Base-by-base conservation (phyloP, 2,113 vertebrate species). In the Sula dactylatra region DNA sequence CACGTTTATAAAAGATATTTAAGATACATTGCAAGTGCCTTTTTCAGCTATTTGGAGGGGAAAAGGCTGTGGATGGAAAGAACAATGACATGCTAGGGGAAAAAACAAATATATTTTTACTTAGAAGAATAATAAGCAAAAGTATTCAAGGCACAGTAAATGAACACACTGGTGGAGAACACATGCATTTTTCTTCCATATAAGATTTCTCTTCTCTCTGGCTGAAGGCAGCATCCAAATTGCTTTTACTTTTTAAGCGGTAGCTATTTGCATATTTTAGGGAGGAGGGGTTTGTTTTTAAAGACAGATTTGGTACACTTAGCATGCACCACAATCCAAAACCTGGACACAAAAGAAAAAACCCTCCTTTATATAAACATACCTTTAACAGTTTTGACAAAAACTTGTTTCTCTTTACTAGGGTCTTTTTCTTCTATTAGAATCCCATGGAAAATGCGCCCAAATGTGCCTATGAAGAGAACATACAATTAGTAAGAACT, bases 371-470 rank as follows among this genome's bases (percentile, higher is more conserved):
- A 34, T 34, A 25, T 59, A 69, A 52, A 31, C 97, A 8, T 98
- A 99, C 99, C 99, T 99, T 99, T 99, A 82, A 99, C 99, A 32
- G 99, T 99, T 98, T 99, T 99, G 94, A 99, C 99, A 98, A 99
- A 99, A 85, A 99, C 98, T 92, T 99, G 98, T 81, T 99, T 99
- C 95, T 99, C 99, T 97, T 99, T 99, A 89, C 93, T 99, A 82
- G 99, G 99, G 97, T 99, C 99, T 97, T 99, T 99, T 79, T 99
- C 99, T 84, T 99, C 99, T 97, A 99, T 97, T 90, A 99, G 98
- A 91, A 99, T 98, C 26, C 99, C 99, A 27, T 99, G 99, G 97
- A 99, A 99, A 98, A 99, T 99, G 88, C 99, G 99, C 16, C 99
- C 99, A 98, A 99, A 99, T 1, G 99, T 99, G 93, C 99, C 99